Percentiles rank a stretch among this genome's conserved stretches.
Evolutionary conservation across 2,888 invertebrate species (phyloP).

Genomic region (Pristionchus arcanus): DNA sequence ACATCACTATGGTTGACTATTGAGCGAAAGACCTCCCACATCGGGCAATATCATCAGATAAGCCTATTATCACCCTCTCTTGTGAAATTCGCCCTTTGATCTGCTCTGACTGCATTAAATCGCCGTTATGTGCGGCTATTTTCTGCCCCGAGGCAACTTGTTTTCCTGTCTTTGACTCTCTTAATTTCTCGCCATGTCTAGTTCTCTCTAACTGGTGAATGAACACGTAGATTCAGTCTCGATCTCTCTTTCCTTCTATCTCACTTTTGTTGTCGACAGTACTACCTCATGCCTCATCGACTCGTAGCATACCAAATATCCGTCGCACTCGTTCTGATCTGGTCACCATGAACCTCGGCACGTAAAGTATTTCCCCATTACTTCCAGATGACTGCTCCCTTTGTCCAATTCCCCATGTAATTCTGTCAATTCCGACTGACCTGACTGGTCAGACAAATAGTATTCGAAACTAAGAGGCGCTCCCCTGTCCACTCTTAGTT

Average conservation of each 20-base stretch:
- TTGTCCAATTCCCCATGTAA: background rate
- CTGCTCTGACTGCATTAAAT: background rate
- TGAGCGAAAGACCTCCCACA: background rate
- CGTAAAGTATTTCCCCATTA: background rate
- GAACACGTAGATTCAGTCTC: too few species aligned
- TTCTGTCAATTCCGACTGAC: background rate
- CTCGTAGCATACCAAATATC: background rate
- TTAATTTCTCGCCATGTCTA: background rate
- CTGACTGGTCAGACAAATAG: background rate
- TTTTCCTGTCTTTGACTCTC: background rate
- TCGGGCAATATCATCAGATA: background rate
- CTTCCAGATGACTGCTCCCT: background rate
- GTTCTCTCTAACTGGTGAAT: too few species aligned
- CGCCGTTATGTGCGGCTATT: background rate
- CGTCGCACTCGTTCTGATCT: background rate
- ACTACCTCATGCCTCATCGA: background rate
- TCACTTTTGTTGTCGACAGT: background rate
- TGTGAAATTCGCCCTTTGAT: background rate
- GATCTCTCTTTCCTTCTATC: background rate
- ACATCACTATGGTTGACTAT: background rate
- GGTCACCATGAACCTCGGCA: background rate
- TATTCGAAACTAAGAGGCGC: background rate
- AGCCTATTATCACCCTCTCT: conserved; percentile 10
- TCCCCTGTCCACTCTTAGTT: background rate
- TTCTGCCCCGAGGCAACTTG: background rate